These are phyloP conservation scores for Phortica magna DNA, from an alignment of 2,888 invertebrate species.

Conservation along the genomic window DNA sequence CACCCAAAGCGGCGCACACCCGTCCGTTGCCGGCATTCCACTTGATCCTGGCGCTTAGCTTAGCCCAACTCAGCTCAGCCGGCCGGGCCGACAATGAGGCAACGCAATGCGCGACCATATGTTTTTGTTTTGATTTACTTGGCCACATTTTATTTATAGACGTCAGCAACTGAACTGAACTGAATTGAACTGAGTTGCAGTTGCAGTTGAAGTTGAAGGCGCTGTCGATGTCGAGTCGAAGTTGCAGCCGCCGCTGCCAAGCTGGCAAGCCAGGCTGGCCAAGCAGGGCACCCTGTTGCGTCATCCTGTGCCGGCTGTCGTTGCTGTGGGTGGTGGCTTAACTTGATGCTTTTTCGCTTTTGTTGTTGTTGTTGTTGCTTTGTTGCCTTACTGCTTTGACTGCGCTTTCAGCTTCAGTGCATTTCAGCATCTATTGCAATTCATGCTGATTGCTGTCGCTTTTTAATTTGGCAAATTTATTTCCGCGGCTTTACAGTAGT, in stretches of 20 bases:
- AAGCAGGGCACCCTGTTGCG: constrained; percentile 70
- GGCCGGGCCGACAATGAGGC: too few relatives aligned
- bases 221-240: constrained; percentile 3
- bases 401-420: constrained; percentile 25
- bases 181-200: too few relatives aligned
- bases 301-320: constrained; percentile 63
- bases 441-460: constrained; percentile 54
- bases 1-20: constrained; percentile 48
- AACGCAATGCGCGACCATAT: not conserved
- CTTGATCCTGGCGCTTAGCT: constrained; percentile 64
- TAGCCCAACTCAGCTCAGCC: constrained; percentile 49
- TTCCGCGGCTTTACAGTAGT: constrained; percentile 65
- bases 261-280: constrained; percentile 17
- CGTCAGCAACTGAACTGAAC: constrained; percentile 55
- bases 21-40: constrained; percentile 50
- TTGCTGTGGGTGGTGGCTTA: constrained; percentile 63
- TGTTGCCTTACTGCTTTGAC: constrained; percentile 38
- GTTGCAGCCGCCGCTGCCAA: constrained; percentile 10
- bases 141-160: constrained; percentile 71
- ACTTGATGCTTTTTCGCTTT: constrained; percentile 16
- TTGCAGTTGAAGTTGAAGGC: too few relatives aligned
- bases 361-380: not conserved
- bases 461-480: constrained; percentile 75
- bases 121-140: constrained; percentile 68
- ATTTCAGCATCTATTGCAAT: constrained; percentile 32